A percentile compares a stretch with the other conserved stretches of the same genome.
Evolutionary conservation across 2,888 invertebrate species (phyloP).

Genomic region (Myopa testacea): DNA sequence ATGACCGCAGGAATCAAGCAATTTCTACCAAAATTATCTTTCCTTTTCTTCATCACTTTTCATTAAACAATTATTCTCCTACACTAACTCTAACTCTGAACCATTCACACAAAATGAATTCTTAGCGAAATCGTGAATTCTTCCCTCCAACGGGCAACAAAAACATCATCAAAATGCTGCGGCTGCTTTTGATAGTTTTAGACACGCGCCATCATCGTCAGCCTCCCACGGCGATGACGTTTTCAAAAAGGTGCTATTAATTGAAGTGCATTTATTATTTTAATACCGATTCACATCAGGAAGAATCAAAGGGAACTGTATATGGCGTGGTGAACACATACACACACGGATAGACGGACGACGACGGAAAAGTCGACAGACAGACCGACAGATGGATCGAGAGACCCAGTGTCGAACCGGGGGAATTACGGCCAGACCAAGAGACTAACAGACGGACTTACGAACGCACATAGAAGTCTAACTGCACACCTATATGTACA

Average conservation of each 20-base stretch:
- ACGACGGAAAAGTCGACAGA: not conserved
- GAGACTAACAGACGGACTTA: not conserved
- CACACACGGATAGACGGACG: conserved; percentile 42
- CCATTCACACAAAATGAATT: no score
- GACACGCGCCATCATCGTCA: not conserved
- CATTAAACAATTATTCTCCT: no score
- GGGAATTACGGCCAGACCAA: not conserved
- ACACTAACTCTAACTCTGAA: no score
- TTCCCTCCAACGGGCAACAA: not conserved
- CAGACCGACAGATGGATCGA: no score
- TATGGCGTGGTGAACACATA: no score
- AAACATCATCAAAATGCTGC: not conserved
- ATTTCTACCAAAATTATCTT: no score
- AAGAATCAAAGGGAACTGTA: conserved; percentile 14
- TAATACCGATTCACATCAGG: conserved; percentile 39
- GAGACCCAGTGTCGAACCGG: conserved; percentile 41
- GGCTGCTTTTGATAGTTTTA: conserved; percentile 19
- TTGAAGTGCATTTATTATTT: conserved; percentile 53
- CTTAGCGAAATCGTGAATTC: no score
- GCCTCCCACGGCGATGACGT: not conserved
- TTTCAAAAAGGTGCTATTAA: conserved; percentile 61
- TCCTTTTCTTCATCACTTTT: no score
- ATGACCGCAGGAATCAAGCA: no score
- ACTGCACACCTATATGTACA: no score
- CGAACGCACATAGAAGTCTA: not conserved